Evolutionary conservation across 2,888 invertebrate species (phyloP).

Genomic region (Esperia sulphurella): DNA sequence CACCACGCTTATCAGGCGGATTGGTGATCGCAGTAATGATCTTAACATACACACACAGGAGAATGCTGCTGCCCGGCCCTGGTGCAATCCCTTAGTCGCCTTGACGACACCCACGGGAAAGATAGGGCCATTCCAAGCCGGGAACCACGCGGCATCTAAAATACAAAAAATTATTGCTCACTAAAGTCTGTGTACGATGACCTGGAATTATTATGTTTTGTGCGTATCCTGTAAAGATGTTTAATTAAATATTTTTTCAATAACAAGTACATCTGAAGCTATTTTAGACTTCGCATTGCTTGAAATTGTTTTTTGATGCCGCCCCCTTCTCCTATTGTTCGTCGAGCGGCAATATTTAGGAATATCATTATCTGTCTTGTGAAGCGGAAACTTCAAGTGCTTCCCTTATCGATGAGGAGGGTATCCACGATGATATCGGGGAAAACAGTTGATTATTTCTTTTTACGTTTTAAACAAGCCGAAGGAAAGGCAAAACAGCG

Average conservation of each 20-base stretch:
- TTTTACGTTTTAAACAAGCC: neutral
- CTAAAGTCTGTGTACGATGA: too few relatives aligned
- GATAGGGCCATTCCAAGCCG: too few relatives aligned
- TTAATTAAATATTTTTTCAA: neutral
- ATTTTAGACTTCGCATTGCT: neutral
- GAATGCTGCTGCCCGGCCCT: too few relatives aligned
- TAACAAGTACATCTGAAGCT: neutral
- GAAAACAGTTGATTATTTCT: neutral
- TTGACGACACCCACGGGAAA: too few relatives aligned
- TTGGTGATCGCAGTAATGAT: too few relatives aligned
- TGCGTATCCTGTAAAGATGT: too few relatives aligned
- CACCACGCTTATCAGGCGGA: too few relatives aligned
- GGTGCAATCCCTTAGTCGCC: too few relatives aligned
- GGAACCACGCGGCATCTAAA: too few relatives aligned
- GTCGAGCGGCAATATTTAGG: neutral
- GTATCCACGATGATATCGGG: neutral
- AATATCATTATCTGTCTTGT: slow-evolving; percentile 13
- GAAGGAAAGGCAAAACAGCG: neutral
- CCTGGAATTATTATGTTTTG: too few relatives aligned
- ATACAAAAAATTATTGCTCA: too few relatives aligned
- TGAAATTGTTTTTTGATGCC: slow-evolving; percentile 32
- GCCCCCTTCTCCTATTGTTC: neutral
- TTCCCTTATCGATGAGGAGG: slow-evolving; percentile 6
- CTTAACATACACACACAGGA: too few relatives aligned
- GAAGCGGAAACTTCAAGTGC: slow-evolving; percentile 14